These are phyloP conservation scores for Homarus americanus DNA, from an alignment of 1,140 invertebrate genomes.

Conservation along the genomic window DNA sequence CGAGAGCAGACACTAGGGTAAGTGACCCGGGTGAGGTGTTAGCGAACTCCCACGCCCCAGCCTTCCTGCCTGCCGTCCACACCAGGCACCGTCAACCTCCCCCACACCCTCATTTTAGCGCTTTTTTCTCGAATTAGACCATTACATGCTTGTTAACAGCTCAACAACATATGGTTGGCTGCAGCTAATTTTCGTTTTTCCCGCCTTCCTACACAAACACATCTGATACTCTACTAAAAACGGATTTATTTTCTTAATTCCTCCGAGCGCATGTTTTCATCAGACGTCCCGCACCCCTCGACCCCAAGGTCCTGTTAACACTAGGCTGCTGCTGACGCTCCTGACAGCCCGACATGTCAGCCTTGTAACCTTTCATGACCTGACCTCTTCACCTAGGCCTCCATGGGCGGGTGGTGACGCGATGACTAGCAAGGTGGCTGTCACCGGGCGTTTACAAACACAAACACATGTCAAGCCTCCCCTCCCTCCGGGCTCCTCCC, in stretches of 20 bases:
- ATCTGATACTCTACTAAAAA: conserved; percentile 1
- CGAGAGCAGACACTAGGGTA: no score
- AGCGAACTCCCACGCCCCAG: background rate
- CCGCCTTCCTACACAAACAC: background rate
- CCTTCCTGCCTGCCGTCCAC: background rate
- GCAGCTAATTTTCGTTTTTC: background rate
- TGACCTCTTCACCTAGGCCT: background rate
- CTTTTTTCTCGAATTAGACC: background rate
- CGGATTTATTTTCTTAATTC: background rate
- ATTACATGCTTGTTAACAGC: background rate
- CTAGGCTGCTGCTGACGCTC: background rate
- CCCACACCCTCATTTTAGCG: background rate
- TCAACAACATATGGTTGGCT: background rate
- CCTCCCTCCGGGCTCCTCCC: no score
- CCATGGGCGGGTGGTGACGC: no score
- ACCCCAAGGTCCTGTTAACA: background rate
- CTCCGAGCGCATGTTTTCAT: background rate
- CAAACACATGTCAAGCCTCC: background rate
- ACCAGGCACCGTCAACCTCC: no score
- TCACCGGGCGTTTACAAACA: background rate
- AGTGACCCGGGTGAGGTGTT: no score
- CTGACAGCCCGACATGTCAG: background rate
- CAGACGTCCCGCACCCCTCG: background rate
- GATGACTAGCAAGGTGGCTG: background rate
- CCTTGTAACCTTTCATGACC: background rate